phyloP scores from a whole-genome alignment of 2,113 vertebrate species.

The Baryphthengus martii region DNA sequence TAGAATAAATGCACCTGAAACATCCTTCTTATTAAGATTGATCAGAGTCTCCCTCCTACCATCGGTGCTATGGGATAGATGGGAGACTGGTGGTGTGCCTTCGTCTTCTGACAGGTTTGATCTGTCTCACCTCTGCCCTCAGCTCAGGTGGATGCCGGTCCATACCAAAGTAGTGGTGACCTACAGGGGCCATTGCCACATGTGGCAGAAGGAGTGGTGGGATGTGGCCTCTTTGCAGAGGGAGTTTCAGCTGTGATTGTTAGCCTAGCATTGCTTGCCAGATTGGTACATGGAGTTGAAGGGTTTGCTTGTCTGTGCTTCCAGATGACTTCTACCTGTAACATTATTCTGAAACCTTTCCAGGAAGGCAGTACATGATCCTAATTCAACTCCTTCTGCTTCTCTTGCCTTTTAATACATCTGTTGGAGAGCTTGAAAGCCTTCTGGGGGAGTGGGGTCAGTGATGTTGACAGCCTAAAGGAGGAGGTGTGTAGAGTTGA shows the following conservation, averaged over 20 bases:
- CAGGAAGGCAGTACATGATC: background rate
- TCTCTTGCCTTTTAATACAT: background rate
- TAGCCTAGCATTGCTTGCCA: rapidly evolving
- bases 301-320: background rate
- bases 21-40: background rate
- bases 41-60: background rate
- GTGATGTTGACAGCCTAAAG: background rate
- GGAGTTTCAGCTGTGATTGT: background rate
- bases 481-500: background rate
- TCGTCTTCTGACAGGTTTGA: background rate
- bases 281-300: rapidly evolving
- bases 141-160: background rate
- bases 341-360: background rate
- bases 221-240: background rate
- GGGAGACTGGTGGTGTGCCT: rapidly evolving
- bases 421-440: background rate
- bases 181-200: rapidly evolving
- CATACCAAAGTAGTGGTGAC: background rate
- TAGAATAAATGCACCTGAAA: background rate
- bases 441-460: background rate
- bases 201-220: background rate
- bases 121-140: background rate
- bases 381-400: background rate
- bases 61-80: background rate
- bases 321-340: background rate